phyloP scores from a whole-genome alignment of 2,113 vertebrate genomes.

The Microcebus griseorufus region DNA sequence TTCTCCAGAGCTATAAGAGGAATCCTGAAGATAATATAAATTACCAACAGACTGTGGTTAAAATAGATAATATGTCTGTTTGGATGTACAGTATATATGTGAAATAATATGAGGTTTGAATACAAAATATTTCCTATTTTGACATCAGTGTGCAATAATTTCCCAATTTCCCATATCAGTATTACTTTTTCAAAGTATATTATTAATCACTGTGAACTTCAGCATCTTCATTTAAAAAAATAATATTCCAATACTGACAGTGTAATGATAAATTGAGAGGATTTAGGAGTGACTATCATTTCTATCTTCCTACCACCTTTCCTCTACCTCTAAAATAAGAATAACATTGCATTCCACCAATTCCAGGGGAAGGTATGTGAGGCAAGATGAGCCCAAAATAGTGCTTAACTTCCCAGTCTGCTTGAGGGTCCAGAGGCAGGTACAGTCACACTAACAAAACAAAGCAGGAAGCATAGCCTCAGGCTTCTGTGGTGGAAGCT shows the following conservation, averaged over 20 bases:
- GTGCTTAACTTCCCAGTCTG: too few relatives aligned
- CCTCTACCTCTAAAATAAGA: background rate
- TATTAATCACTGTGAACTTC: background rate
- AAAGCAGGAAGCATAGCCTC: too few relatives aligned
- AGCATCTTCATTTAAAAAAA: background rate
- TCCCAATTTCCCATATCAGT: background rate
- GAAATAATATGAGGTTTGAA: background rate
- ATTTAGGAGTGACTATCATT: background rate
- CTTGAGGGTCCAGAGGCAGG: background rate
- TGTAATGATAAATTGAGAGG: background rate
- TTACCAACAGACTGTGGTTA: background rate
- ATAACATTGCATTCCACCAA: background rate
- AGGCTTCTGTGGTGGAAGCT: background rate
- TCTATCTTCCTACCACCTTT: background rate
- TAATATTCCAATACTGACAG: background rate
- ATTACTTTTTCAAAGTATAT: background rate
- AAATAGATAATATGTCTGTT: background rate
- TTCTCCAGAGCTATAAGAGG: background rate
- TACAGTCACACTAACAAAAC: background rate
- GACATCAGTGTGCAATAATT: background rate
- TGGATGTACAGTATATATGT: background rate
- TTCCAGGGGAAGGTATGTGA: background rate
- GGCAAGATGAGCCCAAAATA: background rate
- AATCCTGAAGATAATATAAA: background rate
- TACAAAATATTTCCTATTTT: background rate